Conservation (phyloP, 2,888 invertebrate species). For the Drosophila demipolita region DNA sequence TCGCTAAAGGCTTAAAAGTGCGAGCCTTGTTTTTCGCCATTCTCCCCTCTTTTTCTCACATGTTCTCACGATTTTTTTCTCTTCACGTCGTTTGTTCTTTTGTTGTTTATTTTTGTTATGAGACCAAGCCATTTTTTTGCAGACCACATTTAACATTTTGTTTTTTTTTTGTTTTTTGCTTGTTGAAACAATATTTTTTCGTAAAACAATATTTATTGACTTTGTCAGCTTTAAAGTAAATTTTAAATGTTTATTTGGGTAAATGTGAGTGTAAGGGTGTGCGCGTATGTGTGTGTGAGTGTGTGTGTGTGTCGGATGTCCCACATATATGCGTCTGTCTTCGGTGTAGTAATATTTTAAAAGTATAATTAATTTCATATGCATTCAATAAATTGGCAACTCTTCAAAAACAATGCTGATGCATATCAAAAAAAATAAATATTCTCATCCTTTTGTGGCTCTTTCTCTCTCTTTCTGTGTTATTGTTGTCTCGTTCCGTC, state of each 20-base stretch:
- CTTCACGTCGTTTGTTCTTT: slow-evolving; percentile 40
- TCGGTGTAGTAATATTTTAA: slow-evolving; percentile 53
- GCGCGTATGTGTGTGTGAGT: slow-evolving; percentile 18
- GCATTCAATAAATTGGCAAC: slow-evolving; percentile 43
- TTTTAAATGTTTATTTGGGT: slow-evolving; percentile 76
- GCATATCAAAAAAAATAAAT: slow-evolving; percentile 17
- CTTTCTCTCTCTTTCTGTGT: background rate
- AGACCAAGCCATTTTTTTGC: slow-evolving; percentile 52
- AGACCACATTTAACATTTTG: slow-evolving; percentile 42
- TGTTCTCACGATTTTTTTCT: slow-evolving; percentile 46
- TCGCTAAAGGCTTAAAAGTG: slow-evolving; percentile 5
- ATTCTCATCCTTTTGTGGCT: slow-evolving; percentile 2
- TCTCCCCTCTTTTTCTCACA: slow-evolving; percentile 8
- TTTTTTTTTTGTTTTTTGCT: slow-evolving; percentile 69
- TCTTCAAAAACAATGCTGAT: slow-evolving; percentile 19
- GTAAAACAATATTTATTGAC: slow-evolving; percentile 84
- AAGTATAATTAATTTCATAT: slow-evolving; percentile 67
- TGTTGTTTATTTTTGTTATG: slow-evolving; percentile 47
- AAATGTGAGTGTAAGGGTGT: slow-evolving; percentile 42
- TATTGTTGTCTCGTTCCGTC: background rate
- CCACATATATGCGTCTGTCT: slow-evolving; percentile 29
- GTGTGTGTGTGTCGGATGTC: slow-evolving; percentile 25
- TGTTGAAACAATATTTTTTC: slow-evolving; percentile 84
- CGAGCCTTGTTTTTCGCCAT: slow-evolving; percentile 8
- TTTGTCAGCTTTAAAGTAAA: slow-evolving; percentile 85